Base-by-base conservation (phyloP, 2,113 vertebrate species). In the Ia io region DNA sequence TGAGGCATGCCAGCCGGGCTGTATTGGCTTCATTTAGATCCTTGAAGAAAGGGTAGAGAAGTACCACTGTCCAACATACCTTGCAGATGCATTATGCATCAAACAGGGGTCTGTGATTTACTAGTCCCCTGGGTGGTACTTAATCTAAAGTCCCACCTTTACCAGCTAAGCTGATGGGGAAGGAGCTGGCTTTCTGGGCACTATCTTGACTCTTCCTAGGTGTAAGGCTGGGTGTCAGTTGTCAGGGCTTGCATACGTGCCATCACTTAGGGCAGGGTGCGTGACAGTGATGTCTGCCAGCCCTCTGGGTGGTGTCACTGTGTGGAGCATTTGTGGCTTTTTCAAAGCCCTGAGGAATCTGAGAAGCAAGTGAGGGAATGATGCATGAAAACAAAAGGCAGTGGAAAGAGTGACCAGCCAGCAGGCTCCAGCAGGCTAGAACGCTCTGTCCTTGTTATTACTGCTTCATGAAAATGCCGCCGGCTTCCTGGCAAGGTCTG, bases 321-420 rank as follows among this genome's bases (percentile, higher is more conserved):
- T 90, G 69, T 92, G 80, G 56, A 95, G 90, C 84, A 76, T 91
- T 96, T 97, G 96, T 97, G 95, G 96, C 95, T 96, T 96, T 96
- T 93, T 96, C 94, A 96, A 96, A 96, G 97, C 96, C 95, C 91
- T 18, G 76, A 96, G 97, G 96, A 97, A 97, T 97, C 96, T 93
- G 96, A 96, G 96, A 97, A 92, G 96, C 96, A 87, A 96, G 95
- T 84, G 93, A 96, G 86, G 88, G 96, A 95, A 95, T 95, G 97
- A 96, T 96, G 95, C 96, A 96, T 91, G 93, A 96, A 97, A 96
- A 97, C 97, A 97, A 97, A 97, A 97, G 97, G 77, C 97, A 95
- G 69, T 95, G 97, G 97, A 97, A 97, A 97, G 74, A 96, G 96
- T 95, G 97, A 97, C 95, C 94, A 42, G 97, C 88, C 95, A 96